Evolutionary conservation across 2,888 invertebrate genomes (phyloP), one percentile per base, ranked within the genome.

Genomic region (Myopa tessellatipennis): DNA sequence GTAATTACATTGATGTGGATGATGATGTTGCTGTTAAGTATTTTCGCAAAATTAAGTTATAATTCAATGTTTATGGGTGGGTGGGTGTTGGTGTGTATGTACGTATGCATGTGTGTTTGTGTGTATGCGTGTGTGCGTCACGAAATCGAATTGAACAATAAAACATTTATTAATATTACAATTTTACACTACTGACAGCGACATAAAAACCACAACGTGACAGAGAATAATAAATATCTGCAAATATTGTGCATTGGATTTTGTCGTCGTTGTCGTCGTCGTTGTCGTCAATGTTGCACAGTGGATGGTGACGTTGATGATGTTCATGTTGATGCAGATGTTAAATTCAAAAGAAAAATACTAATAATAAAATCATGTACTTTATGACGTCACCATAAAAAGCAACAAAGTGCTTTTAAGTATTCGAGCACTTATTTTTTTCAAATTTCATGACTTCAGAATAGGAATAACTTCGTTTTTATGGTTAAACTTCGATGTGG

Each of bases 131-230:
- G 45, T 10, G 7, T 45, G 45, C 3, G 2, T 45, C 55, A 16
- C 55, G 55, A 14, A 55, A 55, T 55, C n/a, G 55, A n/a, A 55
- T 55, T 55, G 55, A 55, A 55, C 40, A 67, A 55, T 70, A 34
- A 70, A n/a, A 50, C 8, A 52, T 52, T 52, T 52, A 68, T 68
- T 45, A 16, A 45, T 69, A 50, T 50, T 52, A 70, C 34, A 70
- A 70, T 70, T 70, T 70, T 52, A 16, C 70, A 52, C 52, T 52
- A 71, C 38, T 71, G 71, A 71, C 71, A 58, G 71, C 71, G 10
- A 38, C 50, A 69, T 38, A 71, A 71, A 71, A 58, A 34, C 71
- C 58, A n/a, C 58, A 70, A 70, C 36, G 1, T 55, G 36, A 52
- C 70, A 71, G 58, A 71, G 55, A 71, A 60, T 60, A 50, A 58